Evolutionary conservation across 2,113 vertebrate species (phyloP).

Genomic region (Ciconia maguari): DNA sequence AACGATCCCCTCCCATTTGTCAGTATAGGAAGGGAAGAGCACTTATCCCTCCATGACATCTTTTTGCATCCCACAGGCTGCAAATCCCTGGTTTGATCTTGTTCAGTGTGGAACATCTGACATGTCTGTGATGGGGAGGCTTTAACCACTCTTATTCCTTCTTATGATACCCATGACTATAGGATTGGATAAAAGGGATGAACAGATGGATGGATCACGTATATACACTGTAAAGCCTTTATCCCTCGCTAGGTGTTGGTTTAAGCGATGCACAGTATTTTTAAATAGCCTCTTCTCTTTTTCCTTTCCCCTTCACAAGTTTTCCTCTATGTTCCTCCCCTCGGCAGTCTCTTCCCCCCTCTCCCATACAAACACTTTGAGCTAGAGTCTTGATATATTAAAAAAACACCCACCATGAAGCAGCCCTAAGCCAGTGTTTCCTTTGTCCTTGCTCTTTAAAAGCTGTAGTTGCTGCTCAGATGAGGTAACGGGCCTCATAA

Average conservation of each 20-base stretch:
- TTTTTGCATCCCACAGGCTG: conserved; percentile 53
- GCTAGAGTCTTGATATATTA: conserved; percentile 23
- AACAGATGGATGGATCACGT: conserved; percentile 58
- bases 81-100: conserved; percentile 58
- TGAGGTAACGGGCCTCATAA: conserved; percentile 55
- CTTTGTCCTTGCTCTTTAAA: conserved; percentile 69
- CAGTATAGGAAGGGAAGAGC: background rate
- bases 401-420: background rate
- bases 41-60: conserved; percentile 10
- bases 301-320: conserved; percentile 56
- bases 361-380: conserved; percentile 38
- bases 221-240: conserved; percentile 34
- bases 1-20: background rate
- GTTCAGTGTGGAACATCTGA: conserved; percentile 51
- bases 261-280: conserved; percentile 44
- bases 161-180: conserved; percentile 41
- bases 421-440: conserved; percentile 57
- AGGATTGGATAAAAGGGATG: conserved; percentile 57
- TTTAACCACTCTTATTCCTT: conserved; percentile 26
- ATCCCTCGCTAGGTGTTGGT: conserved; percentile 44
- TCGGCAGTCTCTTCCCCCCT: background rate
- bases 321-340: conserved; percentile 33
- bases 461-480: conserved; percentile 54
- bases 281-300: conserved; percentile 51
- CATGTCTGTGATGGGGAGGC: conserved; percentile 38